Evolutionary conservation across 1,140 invertebrate species (phyloP).

Genomic region (Bombus superbus): DNA sequence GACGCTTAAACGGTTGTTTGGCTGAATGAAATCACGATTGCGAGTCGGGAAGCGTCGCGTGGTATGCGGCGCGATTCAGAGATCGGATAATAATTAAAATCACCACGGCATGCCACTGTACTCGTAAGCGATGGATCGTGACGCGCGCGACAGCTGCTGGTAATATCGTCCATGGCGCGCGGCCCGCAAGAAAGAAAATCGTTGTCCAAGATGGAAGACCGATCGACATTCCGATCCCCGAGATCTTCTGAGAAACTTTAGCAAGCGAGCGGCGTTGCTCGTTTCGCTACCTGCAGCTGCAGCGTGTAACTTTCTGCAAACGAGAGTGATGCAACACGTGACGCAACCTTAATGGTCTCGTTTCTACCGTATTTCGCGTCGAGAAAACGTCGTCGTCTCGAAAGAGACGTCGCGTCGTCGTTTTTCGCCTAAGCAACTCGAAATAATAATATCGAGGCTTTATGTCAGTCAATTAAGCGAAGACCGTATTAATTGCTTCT

Average conservation of each 20-base stretch:
- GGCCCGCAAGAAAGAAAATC: conserved; percentile 34
- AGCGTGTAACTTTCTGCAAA: neutral
- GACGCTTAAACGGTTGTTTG: neutral
- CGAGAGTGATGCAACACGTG: conserved; percentile 6
- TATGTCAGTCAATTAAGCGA: neutral
- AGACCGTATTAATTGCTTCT: neutral
- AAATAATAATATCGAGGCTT: neutral
- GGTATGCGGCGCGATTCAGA: neutral
- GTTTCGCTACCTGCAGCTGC: conserved; percentile 16
- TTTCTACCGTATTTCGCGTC: neutral
- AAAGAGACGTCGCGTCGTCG: too few relatives aligned
- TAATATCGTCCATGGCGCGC: conserved; percentile 17
- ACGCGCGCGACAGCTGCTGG: conserved; percentile 30
- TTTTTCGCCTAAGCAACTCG: neutral
- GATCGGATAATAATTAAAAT: conserved; percentile 46
- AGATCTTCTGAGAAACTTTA: conserved; percentile 52
- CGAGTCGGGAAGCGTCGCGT: neutral
- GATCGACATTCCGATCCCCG: conserved; percentile 49
- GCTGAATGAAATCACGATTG: neutral
- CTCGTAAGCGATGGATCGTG: conserved; percentile 5
- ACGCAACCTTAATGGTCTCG: conserved; percentile 26
- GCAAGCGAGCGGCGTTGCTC: neutral
- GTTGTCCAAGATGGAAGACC: conserved; percentile 29
- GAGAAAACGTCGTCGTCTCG: neutral
- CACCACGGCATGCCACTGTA: neutral